Conservation (phyloP, 2,888 invertebrate species). For the Agriotes lineatus region DNA sequence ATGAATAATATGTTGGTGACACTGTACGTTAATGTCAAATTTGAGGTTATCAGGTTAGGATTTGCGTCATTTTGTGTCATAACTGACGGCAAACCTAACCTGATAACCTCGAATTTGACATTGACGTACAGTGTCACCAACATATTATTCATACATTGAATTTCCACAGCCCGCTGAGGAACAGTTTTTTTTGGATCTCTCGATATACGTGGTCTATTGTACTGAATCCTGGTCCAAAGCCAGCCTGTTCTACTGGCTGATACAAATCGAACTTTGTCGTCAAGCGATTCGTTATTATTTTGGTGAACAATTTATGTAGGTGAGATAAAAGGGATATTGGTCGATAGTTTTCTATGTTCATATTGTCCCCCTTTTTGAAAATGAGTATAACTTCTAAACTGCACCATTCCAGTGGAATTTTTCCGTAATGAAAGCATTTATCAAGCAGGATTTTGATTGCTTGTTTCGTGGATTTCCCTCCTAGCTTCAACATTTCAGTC, state of each 20-base stretch:
- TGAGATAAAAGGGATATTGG: neutral
- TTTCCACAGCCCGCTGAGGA: no score
- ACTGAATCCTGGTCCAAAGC: neutral
- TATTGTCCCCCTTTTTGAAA: neutral
- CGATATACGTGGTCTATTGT: neutral
- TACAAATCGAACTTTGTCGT: neutral
- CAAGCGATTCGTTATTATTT: neutral
- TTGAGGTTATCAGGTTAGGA: no score
- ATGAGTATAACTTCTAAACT: neutral
- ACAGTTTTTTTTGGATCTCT: no score
- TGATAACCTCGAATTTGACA: no score
- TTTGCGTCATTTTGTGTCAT: no score
- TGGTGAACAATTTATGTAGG: neutral
- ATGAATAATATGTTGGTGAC: no score
- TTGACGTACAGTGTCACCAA: no score
- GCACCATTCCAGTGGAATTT: neutral
- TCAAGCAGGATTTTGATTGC: neutral
- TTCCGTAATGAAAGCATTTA: neutral
- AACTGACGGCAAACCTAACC: no score
- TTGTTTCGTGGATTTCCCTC: neutral
- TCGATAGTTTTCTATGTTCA: neutral
- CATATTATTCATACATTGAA: no score
- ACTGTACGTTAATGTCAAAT: no score
- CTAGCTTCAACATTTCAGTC: conserved; percentile 5
- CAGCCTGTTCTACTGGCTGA: no score